These are phyloP conservation scores for Hippopotamyrus pictus DNA, from an alignment of 2,797 vertebrate species.

Conservation along the genomic window DNA sequence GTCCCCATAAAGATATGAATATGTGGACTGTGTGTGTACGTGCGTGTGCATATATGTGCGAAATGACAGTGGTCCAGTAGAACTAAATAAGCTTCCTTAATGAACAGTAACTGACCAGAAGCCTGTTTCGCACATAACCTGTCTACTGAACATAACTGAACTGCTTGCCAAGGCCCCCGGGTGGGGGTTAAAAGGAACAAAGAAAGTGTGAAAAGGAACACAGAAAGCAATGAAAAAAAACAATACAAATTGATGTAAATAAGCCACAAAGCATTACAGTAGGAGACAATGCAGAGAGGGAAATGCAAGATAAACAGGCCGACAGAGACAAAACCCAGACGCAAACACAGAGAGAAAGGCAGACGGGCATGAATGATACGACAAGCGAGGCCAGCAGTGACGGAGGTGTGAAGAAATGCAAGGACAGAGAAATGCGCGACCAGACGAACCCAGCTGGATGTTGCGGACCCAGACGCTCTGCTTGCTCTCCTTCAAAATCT, in stretches of 20 bases:
- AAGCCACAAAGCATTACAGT: slow-evolving; percentile 28
- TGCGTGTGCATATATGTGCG: background rate
- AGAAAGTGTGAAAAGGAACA: background rate
- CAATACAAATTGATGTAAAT: slow-evolving; percentile 46
- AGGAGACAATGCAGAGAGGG: background rate
- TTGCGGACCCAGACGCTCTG: slow-evolving; percentile 98
- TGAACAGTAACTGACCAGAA: background rate
- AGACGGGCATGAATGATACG: background rate
- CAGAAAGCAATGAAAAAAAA: background rate
- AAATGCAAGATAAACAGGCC: background rate
- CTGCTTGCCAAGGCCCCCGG: background rate
- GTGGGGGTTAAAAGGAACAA: background rate
- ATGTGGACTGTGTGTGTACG: background rate
- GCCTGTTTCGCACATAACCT: background rate
- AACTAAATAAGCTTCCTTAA: background rate
- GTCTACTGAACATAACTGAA: background rate
- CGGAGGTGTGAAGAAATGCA: background rate
- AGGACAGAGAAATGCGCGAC: background rate
- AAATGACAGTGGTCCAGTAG: background rate
- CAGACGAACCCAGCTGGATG: slow-evolving; percentile 85
- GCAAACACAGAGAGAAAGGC: background rate
- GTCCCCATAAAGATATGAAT: background rate
- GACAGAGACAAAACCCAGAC: slow-evolving; percentile 22
- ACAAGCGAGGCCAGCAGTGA: background rate
- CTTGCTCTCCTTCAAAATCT: slow-evolving; percentile 96